Evolutionary conservation across 2,113 vertebrate genomes (phyloP), one percentile per base, ranked within the genome.

Genomic region (Chelonoidis abingdonii): DNA sequence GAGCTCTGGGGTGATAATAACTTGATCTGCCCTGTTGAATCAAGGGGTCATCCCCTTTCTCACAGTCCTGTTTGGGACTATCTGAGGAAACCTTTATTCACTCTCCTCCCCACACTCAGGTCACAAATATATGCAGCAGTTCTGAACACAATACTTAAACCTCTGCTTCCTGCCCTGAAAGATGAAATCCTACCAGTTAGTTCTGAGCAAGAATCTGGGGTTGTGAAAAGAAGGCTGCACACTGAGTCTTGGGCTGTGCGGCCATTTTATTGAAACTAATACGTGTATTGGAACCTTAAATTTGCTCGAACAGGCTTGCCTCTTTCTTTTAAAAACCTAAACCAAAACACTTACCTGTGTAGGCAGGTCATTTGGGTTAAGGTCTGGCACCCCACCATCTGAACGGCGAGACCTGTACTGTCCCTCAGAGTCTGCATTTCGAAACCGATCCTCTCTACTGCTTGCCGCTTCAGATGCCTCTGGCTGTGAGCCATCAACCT

Each of bases 291-390:
- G 84, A 17, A 62, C 57, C 57, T 7, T 65, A 16, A 3, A 82
- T 65, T 85, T 0, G 0, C 72, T 47, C 25, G 29, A 49, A 47
- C 41, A 6, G 69, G 0, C 0, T 7, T 10, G 44, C 38, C 27
- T 35, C 49, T 90, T 27, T 80, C 86, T 65, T 10, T 86, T 41
- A 90, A 93, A 83, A 83, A 38, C 7, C 11, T 81, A 91, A 29
- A 47, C 1, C 24, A 47, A 78, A 78, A 13, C 35, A 52, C 57
- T 24, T 98, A 99, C 99, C 99, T 98, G 98, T 11, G 96, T 88
- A 59, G 98, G 96, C 49, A 98, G 89, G 93, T 99, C 98, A 35
- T 97, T 97, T 38, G 97, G 97, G 17, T 98, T 97, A 2, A 98
- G 97, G 83, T 99, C 98, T 1, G 97, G 97, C 90, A 98, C 96